These are phyloP conservation scores for Hydractinia echinata DNA, from an alignment of 30 jellyfish, hydroid and myxozoan species.

Conservation along the genomic window DNA sequence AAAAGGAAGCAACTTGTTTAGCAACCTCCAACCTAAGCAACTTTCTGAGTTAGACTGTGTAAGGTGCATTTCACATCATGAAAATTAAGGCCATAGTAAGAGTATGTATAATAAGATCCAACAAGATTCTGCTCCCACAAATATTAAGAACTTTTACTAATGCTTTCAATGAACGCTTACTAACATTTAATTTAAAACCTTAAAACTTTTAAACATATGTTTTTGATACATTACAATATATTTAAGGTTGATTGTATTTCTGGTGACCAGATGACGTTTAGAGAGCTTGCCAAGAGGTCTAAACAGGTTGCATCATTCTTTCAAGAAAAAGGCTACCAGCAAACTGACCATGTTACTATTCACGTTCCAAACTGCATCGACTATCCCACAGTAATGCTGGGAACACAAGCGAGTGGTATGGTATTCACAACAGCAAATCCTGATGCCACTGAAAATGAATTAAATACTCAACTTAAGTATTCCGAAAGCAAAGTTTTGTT, in stretches of 20 bases:
- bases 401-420: constrained; percentile 59
- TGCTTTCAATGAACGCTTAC: too few relatives aligned
- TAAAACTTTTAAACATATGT: too few relatives aligned
- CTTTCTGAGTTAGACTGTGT: too few relatives aligned
- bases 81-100: too few relatives aligned
- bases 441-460: constrained; percentile 43
- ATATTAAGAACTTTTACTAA: too few relatives aligned
- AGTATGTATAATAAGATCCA: too few relatives aligned
- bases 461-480: constrained; percentile 49
- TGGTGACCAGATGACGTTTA: constrained; percentile 39
- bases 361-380: constrained; percentile 50
- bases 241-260: constrained; percentile 59
- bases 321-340: constrained; percentile 30
- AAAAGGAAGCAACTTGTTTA: too few relatives aligned
- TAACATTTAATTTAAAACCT: too few relatives aligned
- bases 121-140: too few relatives aligned
- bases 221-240: too few relatives aligned
- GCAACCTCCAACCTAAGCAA: too few relatives aligned
- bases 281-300: constrained; percentile 17
- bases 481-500: constrained; percentile 46
- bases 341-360: constrained; percentile 37
- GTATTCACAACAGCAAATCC: constrained; percentile 59
- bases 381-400: constrained; percentile 45
- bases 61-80: too few relatives aligned
- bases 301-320: constrained; percentile 50